Base-by-base conservation (phyloP, 2,113 vertebrate genomes). In the Bombycilla garrulus region DNA sequence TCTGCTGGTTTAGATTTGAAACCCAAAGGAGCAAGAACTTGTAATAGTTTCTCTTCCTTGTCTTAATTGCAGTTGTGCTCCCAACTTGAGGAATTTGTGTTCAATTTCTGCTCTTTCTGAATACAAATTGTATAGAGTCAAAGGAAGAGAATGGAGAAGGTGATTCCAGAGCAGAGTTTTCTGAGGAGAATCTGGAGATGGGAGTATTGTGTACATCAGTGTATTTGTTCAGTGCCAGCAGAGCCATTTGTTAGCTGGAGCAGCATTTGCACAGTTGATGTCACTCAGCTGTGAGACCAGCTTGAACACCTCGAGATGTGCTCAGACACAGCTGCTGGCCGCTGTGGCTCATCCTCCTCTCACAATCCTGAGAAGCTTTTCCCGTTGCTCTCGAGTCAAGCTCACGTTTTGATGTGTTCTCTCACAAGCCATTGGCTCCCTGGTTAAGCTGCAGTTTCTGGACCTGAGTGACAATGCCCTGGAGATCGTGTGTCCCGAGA, bases 401-500 rank as follows among this genome's bases (percentile, higher is more conserved):
- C 92, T 95, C 20, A 47, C n/a, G 78, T 95, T 83, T 48, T 74
- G 81, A 81, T 96, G 76, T 96, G 86, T 97, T 97, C 77, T 96
- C 85, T 97, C 89, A 88, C 74, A 96, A 99, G 99, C 99, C 65
- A 99, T 99, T 89, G 99, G 99, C 86, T 98, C 98, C 85, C 94
- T 99, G 80, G 97, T 98, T 93, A 98, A 99, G 89, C 98, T 99
- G 91, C 99, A 99, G 97, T 99, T 98, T 44, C 90, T 99, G 97
- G 99, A 99, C 94, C 98, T 99, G 74, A 99, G 99, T 96, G 98
- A 99, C 96, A 99, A 99, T 83, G 98, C 98, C 82, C 98, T 99
- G 67, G 99, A 99, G 97, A 96, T 99, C 8, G 98, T 99, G 77
- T 99, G 99, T 95, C 99, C 99, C 5, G 99, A 99, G 97, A 98